These are phyloP conservation scores for Silvanus unidentatus DNA, from an alignment of 2,888 invertebrate genomes.

Conservation along the genomic window DNA sequence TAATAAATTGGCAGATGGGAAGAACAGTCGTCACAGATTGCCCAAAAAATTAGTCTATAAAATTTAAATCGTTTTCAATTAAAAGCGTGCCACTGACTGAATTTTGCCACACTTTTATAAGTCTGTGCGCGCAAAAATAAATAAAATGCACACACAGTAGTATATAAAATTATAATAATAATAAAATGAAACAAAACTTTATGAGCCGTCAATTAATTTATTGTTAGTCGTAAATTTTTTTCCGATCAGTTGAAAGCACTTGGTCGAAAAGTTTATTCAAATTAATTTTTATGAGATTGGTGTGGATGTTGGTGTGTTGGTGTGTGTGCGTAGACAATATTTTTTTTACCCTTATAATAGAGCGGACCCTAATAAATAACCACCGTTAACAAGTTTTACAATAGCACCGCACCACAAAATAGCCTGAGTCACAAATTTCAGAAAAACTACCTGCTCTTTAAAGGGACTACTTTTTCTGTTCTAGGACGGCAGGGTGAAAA, in stretches of 20 bases:
- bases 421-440: conserved; percentile 4
- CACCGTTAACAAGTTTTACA: conserved; percentile 21
- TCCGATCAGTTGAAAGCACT: conserved; percentile 5
- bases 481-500: no score
- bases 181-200: conserved; percentile 24
- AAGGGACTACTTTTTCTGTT: no score
- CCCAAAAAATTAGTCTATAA: no score
- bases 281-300: conserved; percentile 1
- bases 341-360: neutral
- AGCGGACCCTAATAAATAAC: conserved; percentile 20
- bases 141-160: conserved; percentile 28
- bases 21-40: no score
- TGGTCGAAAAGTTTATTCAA: neutral
- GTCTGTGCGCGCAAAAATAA: conserved; percentile 19
- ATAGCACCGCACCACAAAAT: conserved; percentile 24
- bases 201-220: conserved; percentile 41
- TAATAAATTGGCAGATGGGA: no score
- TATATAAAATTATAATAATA: conserved; percentile 20
- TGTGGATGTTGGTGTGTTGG: neutral
- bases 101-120: no score
- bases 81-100: no score
- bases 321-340: no score
- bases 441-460: neutral
- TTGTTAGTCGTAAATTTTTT: conserved; percentile 36
- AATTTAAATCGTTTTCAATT: no score